These are phyloP conservation scores for Taenioides sp. DNA, from an alignment of 2,797 vertebrate genomes.

Conservation along the genomic window DNA sequence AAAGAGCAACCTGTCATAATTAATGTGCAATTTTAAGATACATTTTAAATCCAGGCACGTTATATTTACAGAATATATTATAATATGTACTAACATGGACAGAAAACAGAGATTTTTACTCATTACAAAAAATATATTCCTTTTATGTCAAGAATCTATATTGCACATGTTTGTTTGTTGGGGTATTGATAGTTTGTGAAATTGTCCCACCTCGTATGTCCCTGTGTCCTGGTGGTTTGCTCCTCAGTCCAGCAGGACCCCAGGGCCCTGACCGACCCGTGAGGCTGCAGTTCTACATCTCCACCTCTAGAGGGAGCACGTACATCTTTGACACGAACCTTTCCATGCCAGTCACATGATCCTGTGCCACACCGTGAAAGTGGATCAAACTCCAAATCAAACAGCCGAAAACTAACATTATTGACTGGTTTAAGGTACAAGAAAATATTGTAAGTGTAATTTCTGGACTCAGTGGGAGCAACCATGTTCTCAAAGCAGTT, in stretches of 20 bases:
- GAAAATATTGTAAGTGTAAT: neutral
- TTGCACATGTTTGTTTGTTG: neutral
- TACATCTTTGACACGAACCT: conserved; percentile 36
- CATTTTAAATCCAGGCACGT: too few species aligned
- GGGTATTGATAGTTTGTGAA: neutral
- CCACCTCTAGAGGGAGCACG: conserved; percentile 71
- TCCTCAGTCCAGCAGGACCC: conserved; percentile 81
- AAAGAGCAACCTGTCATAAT: too few species aligned
- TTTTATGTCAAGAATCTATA: neutral
- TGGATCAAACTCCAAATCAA: neutral
- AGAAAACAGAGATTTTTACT: too few species aligned
- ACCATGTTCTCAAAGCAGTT: neutral
- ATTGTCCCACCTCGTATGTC: neutral
- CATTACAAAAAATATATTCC: too few species aligned
- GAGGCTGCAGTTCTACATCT: conserved; percentile 34
- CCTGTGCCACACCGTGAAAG: neutral
- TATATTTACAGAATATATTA: too few species aligned
- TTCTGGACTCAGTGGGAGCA: neutral
- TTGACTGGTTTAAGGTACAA: neutral
- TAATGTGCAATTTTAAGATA: too few species aligned
- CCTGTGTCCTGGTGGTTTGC: conserved; percentile 17
- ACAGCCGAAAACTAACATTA: neutral
- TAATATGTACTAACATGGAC: too few species aligned
- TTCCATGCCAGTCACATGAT: neutral
- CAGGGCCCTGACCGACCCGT: conserved; percentile 64